phyloP scores from a whole-genome alignment of 2,888 invertebrate genomes.

The Dasypolia templi region DNA sequence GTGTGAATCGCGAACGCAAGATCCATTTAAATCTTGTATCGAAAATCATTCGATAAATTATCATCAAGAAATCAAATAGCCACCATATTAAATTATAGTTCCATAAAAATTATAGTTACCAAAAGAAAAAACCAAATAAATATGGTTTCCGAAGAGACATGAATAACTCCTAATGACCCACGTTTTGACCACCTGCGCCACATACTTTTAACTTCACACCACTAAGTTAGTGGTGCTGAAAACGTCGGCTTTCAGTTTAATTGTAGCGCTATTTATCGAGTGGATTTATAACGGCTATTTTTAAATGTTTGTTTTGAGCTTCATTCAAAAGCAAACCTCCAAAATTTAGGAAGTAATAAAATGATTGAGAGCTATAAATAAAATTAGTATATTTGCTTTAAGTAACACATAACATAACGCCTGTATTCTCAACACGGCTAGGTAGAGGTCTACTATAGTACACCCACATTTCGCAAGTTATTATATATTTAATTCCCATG shows the following conservation, averaged over 20 bases:
- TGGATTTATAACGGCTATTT: too few relatives aligned
- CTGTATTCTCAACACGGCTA: not conserved
- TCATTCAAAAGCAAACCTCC: not conserved
- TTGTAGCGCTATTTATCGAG: not conserved
- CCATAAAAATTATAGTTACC: conserved; percentile 10
- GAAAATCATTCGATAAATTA: conserved; percentile 43
- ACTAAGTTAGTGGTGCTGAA: conserved; percentile 3
- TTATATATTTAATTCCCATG: not conserved
- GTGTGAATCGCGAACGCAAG: conserved; percentile 9
- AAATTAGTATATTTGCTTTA: not conserved
- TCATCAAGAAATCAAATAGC: not conserved
- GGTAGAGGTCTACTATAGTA: not conserved
- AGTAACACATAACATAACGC: not conserved
- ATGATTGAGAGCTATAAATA: not conserved
- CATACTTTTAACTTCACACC: conserved; percentile 18
- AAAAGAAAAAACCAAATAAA: conserved; percentile 21
- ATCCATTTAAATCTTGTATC: conserved; percentile 28
- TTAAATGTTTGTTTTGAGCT: not conserved
- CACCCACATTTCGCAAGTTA: not conserved
- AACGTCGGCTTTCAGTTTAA: conserved; percentile 21
- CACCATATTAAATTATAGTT: conserved; percentile 32
- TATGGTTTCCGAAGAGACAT: conserved; percentile 2
- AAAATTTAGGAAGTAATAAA: not conserved
- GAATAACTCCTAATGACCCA: too few relatives aligned
- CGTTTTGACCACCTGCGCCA: conserved; percentile 38